Evolutionary conservation across 2,888 invertebrate genomes (phyloP).

Genomic region (Agrotis puta): DNA sequence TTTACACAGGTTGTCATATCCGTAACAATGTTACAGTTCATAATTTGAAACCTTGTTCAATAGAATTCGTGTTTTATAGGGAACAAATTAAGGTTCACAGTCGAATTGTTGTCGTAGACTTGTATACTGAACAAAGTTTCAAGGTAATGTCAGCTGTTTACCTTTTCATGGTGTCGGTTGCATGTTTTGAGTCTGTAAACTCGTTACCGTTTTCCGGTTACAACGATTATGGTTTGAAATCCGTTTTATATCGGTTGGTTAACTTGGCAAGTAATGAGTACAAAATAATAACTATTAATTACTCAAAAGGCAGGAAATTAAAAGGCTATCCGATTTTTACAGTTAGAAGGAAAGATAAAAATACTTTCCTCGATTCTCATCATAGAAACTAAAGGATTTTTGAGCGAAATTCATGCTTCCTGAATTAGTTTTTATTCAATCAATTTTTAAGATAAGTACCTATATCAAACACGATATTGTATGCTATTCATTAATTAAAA

Average conservation of each 20-base stretch:
- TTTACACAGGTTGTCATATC: constrained; percentile 67
- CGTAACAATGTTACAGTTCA: constrained; percentile 18
- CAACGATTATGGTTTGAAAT: constrained; percentile 35
- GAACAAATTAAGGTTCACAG: constrained; percentile 30
- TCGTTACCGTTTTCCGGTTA: constrained; percentile 37
- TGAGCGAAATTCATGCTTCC: no score
- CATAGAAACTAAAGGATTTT: no score
- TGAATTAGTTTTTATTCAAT: no score
- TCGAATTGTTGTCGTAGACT: constrained; percentile 25
- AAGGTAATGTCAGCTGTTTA: constrained; percentile 56
- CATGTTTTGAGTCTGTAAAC: constrained; percentile 53
- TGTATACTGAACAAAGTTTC: constrained; percentile 44
- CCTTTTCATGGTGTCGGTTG: constrained; percentile 45
- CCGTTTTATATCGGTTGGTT: constrained; percentile 15
- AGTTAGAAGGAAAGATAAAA: no score
- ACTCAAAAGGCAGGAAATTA: neutral
- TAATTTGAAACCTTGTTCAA: constrained; percentile 8
- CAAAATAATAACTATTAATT: neutral
- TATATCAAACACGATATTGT: neutral
- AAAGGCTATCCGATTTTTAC: neutral
- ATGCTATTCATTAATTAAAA: neutral
- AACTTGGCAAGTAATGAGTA: neutral
- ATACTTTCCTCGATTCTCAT: neutral
- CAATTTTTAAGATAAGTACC: no score
- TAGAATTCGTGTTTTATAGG: constrained; percentile 38